Base-by-base conservation (phyloP, 2,888 invertebrate genomes). In the Orchesella flavescens region DNA sequence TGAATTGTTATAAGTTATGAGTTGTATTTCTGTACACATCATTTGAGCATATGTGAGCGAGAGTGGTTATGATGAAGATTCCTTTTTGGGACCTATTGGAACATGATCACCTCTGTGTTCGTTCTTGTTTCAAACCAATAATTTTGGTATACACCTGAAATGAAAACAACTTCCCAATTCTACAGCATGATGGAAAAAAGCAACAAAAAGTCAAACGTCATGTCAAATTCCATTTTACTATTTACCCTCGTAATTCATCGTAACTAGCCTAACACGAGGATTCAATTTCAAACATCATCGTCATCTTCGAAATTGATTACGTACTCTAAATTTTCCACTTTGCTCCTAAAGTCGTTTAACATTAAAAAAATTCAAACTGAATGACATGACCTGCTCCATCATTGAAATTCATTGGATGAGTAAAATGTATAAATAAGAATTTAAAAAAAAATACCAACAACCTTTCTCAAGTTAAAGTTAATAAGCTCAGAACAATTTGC, bases 21-120 rank as follows among this genome's bases (percentile, higher is more conserved):
- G 72, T 15, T 57, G 57, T 53, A 19, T 69, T 53, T 17, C 17
- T 65, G 17, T 63, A 63, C 23, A 23, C 15, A 49, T n/a, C 34
- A 17, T 19, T 55, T 1, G 63, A 24, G 24, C 17, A 53, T 17
- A 5, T 17, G 21, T 23, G 43, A 49, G 17, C n/a, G 2, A 34
- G 12, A 49, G 68, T 68, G 44, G 69, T 61, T 49, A 12, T 68
- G 68, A 68, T 68, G 57, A 72, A 68, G 24, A 83, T 73, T 83
- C 83, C 77, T 78, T 83, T 83, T 78, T 68, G 65, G 73, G 77
- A 77, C 63, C 43, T 83, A 83, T 83, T 83, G 83, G 83, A 78
- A 83, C 83, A 78, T 83, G 78, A 83, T 83, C 72, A 83, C 61
- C 57, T 68, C 49, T 44, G 55, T 71, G 44, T n/a, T 53, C 44